These are phyloP conservation scores for Hydrotaea cyrtoneurina DNA, from an alignment of 2,888 invertebrate genomes.

Conservation along the genomic window DNA sequence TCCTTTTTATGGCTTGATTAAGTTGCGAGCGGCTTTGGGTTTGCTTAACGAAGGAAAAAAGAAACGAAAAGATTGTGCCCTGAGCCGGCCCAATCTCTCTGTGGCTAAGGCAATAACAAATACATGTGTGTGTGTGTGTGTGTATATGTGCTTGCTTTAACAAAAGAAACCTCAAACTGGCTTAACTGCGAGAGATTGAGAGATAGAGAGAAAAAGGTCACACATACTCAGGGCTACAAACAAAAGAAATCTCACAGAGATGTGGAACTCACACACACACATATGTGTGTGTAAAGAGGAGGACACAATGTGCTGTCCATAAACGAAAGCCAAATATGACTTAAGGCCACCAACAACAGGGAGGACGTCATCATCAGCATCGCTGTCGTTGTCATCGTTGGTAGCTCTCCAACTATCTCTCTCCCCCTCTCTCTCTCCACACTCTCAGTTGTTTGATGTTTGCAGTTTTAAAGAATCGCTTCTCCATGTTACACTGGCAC, in stretches of 20 bases:
- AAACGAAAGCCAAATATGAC: constrained; percentile 1
- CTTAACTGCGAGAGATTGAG: neutral
- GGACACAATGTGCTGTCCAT: neutral
- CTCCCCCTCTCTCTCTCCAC: neutral
- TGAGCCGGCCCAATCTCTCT: too few species aligned
- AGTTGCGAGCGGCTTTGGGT: neutral
- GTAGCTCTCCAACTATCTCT: neutral
- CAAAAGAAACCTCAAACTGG: constrained; percentile 21
- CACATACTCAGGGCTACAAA: neutral
- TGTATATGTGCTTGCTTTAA: too few species aligned
- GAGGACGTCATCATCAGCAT: neutral
- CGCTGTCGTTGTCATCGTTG: neutral
- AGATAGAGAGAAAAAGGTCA: neutral
- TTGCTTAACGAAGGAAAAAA: neutral
- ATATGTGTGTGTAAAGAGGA: neutral
- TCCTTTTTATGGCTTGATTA: neutral
- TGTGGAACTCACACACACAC: neutral
- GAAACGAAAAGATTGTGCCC: neutral
- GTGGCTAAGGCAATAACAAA: neutral
- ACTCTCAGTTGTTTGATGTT: neutral
- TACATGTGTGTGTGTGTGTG: neutral
- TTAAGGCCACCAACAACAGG: neutral
- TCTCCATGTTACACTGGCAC: neutral
- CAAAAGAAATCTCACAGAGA: neutral
- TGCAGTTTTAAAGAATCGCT: neutral